Percentiles rank a stretch among this genome's conserved stretches.
phyloP scores from a whole-genome alignment of 1,140 invertebrate genomes.

The Calliopsis andreniformis region DNA sequence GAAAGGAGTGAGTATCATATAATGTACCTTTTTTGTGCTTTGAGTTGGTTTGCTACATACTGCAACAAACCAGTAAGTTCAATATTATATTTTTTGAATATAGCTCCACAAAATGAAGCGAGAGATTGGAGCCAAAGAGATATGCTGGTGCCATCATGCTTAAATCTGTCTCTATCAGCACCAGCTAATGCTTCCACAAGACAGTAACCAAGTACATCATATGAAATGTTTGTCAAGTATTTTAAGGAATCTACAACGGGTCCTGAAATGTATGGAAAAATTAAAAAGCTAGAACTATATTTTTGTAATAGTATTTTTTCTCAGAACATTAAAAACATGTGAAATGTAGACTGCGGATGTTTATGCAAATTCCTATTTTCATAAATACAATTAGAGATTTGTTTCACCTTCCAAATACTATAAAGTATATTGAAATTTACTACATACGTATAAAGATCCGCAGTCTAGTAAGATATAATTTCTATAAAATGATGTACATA shows the following conservation, averaged over 20 bases:
- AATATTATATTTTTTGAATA: constrained; percentile 98
- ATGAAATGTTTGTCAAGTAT: constrained; percentile 97
- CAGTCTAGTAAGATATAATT: neutral
- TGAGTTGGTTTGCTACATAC: constrained; percentile 98
- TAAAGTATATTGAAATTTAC: too few species aligned
- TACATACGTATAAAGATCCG: too few species aligned
- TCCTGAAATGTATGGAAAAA: constrained; percentile 67
- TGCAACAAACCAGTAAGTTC: constrained; percentile 97
- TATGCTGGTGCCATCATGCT: constrained; percentile 96
- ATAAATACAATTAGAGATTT: too few species aligned
- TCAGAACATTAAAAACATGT: too few species aligned
- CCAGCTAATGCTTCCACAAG: constrained; percentile 94
- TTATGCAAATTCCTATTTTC: too few species aligned
- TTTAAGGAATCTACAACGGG: constrained; percentile 99
- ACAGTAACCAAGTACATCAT: constrained; percentile 98
- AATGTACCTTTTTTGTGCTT: constrained; percentile 94
- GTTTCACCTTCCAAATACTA: too few species aligned
- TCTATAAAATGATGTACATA: constrained; percentile 44
- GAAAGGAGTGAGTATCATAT: neutral
- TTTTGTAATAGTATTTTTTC: too few species aligned
- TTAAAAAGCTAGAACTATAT: neutral
- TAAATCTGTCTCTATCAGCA: constrained; percentile 88
- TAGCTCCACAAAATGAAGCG: constrained; percentile 95
- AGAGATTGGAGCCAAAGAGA: constrained; percentile 97
- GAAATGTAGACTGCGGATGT: too few species aligned